Base-by-base conservation (phyloP, 2,797 vertebrate genomes). In the Meriones psammophilus region DNA sequence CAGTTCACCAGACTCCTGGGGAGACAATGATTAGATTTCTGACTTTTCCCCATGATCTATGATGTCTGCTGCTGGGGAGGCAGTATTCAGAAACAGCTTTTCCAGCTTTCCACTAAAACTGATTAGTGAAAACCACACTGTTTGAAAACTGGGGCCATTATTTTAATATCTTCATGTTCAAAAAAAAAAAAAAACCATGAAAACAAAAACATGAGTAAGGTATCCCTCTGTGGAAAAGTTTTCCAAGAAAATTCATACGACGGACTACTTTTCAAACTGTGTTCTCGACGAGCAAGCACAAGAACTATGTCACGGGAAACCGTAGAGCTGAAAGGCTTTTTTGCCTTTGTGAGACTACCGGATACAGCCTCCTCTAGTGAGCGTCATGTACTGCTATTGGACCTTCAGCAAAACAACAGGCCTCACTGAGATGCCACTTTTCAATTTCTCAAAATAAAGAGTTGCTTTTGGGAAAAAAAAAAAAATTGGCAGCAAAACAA, bases 341-440 rank as follows among this genome's bases (percentile, higher is more conserved):
- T 93, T 14, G 54, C 96, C 94, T 98, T 86, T 64, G 64, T 95
- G 79, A 91, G 94, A 36, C 85, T 13, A 76, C 56, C 83, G 15
- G n/a, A 88, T 3, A 36, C 36, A 71, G 26, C 39, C 83, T 66
- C 81, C 77, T 66, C 83, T 50, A 1, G 36, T 89, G 64, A 91
- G 79, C 77, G 7, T 30, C 33, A 7, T 17, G 30, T 8, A 66
- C 73, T 12, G 69, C 71, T 62, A 14, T 20, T 69, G 0, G 5
- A 87, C 92, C 86, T 56, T 60, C 78, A 60, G 68, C 30, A 74
- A 36, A 76, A 71, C 33, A 89, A 20, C 20, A 62, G 90, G 81
- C 89, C 94, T 88, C 13, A 1, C 18, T 15, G 42, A 73, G 78
- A 60, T 24, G 50, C 42, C 46, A 17, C 80, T 95, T 83, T 3